Percentiles rank a stretch among this genome's conserved stretches.
Conservation (phyloP, 2,888 invertebrate genomes). For the Tetropium fuscum region DNA sequence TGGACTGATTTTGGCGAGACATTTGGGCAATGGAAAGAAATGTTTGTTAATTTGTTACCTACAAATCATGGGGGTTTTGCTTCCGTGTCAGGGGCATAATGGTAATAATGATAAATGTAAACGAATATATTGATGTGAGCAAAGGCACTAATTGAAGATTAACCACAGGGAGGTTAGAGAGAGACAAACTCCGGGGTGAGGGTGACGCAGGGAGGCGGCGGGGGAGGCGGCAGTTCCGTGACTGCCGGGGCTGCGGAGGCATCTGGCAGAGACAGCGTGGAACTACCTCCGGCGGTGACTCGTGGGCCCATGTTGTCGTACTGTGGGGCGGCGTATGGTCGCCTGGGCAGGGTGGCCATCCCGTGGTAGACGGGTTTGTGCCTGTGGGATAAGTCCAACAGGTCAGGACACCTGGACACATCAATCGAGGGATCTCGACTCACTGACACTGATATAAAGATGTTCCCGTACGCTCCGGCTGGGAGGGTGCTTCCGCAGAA, state of each 20-base stretch:
- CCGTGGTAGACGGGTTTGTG: constrained; percentile 64
- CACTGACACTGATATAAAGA: constrained; percentile 86
- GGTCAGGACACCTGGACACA: constrained; percentile 82
- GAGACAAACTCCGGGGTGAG: constrained; percentile 72
- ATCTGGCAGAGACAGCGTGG: constrained; percentile 85
- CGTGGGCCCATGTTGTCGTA: constrained; percentile 94
- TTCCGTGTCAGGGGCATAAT: no score
- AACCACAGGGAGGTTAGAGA: constrained; percentile 66
- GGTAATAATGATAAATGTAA: constrained; percentile 24
- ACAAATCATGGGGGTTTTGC: no score
- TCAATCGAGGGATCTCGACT: constrained; percentile 78
- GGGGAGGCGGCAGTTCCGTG: constrained; percentile 67
- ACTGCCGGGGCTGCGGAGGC: constrained; percentile 65
- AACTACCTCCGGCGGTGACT: constrained; percentile 90
- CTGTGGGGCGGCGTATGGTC: constrained; percentile 63
- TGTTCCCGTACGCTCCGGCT: constrained; percentile 77
- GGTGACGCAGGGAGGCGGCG: constrained; percentile 72
- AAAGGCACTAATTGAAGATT: constrained; percentile 67
- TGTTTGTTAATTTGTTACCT: constrained; percentile 10
- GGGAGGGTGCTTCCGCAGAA: constrained; percentile 69
- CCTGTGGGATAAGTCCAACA: constrained; percentile 78
- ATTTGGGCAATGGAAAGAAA: no score
- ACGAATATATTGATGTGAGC: constrained; percentile 59
- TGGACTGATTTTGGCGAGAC: no score
- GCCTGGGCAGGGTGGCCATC: constrained; percentile 64